Evolutionary conservation across 2,113 vertebrate genomes (phyloP).

Genomic region (Tragulus kanchil): DNA sequence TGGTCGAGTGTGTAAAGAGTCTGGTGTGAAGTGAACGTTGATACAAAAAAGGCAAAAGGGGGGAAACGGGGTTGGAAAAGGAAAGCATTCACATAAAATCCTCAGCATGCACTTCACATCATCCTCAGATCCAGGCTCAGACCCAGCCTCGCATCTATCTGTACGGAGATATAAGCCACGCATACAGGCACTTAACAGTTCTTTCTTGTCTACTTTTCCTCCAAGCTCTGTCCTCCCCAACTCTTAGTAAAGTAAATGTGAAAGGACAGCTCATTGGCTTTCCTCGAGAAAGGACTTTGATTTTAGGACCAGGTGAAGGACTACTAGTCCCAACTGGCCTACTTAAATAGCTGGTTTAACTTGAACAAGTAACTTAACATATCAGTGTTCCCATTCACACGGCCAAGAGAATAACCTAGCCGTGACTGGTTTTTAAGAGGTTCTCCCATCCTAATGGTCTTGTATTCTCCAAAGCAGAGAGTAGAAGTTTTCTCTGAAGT

Average conservation of each 20-base stretch:
- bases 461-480: neutral
- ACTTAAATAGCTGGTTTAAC: neutral
- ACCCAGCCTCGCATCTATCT: neutral
- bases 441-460: neutral
- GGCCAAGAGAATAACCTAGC: neutral
- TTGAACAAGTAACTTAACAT: neutral
- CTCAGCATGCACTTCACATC: neutral
- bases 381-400: neutral
- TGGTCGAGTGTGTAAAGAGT: too few species aligned
- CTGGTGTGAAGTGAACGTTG: too few species aligned
- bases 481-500: neutral
- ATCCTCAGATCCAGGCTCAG: neutral
- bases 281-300: neutral
- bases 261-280: neutral
- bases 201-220: neutral
- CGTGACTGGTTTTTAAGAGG: neutral
- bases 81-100: too few species aligned
- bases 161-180: neutral
- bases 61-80: conserved; percentile 16
- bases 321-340: neutral
- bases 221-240: neutral
- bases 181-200: neutral
- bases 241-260: neutral
- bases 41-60: too few species aligned
- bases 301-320: neutral